phyloP scores from a whole-genome alignment of 2,113 vertebrate species.

The human (Homo sapiens) region GRCh38 chr17:77248501-77249000 shows the following conservation, averaged over 20 bases:
- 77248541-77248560: not conserved
- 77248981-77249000: not conserved
- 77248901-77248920: not conserved
- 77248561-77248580: not conserved
- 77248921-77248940: not conserved
- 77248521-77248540: not conserved
- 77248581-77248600: not conserved
- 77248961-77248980: no score
- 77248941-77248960: not conserved
- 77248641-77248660: not conserved
- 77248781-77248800: not conserved
- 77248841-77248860: not conserved
- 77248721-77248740: not conserved
- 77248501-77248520: not conserved
- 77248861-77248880: not conserved
- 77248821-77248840: not conserved
- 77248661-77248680: not conserved
- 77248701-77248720: not conserved
- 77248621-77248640: not conserved
- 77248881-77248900: no score
- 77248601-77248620: not conserved
- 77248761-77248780: not conserved
- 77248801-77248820: not conserved
- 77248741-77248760: not conserved
- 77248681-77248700: not conserved